These are phyloP conservation scores for Melanostoma scalare DNA, from an alignment of 2,888 invertebrate genomes.

Conservation along the genomic window DNA sequence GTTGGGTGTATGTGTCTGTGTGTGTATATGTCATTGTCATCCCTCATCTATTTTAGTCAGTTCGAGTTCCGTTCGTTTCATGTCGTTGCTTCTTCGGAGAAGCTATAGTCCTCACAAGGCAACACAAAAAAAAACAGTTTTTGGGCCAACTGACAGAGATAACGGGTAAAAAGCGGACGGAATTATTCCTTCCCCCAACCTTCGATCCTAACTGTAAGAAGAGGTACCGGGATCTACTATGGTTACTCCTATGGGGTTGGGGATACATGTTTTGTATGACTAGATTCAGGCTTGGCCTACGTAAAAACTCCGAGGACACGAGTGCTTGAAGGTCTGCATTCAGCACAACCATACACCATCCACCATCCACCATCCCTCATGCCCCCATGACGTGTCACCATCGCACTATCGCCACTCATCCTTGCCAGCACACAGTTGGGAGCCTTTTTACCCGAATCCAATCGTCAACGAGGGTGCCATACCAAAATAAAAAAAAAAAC, in stretches of 20 bases:
- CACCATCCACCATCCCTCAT: slow-evolving; percentile 9
- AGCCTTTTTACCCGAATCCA: slow-evolving; percentile 63
- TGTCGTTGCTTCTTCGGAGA: slow-evolving; percentile 68
- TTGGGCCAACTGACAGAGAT: slow-evolving; percentile 68
- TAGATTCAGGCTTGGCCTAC: slow-evolving; percentile 62
- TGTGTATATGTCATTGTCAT: slow-evolving; percentile 71
- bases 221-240: slow-evolving; percentile 58
- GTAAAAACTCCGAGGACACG: slow-evolving; percentile 70
- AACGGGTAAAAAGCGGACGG: slow-evolving; percentile 71
- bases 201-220: slow-evolving; percentile 50
- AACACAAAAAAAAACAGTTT: slow-evolving; percentile 42
- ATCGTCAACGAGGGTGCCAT: slow-evolving; percentile 43
- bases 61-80: slow-evolving; percentile 72
- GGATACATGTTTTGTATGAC: slow-evolving; percentile 46
- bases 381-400: slow-evolving; percentile 26
- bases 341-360: slow-evolving; percentile 24
- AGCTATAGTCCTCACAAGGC: slow-evolving; percentile 36
- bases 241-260: slow-evolving; percentile 49
- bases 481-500: not conserved
- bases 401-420: slow-evolving; percentile 59
- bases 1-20: slow-evolving; percentile 37
- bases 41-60: slow-evolving; percentile 73
- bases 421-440: slow-evolving; percentile 56
- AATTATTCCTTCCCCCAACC: slow-evolving; percentile 52
- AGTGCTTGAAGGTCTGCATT: slow-evolving; percentile 68